Base-by-base conservation (phyloP, 1,140 invertebrate genomes). In the Leptoteleia sp. region DNA sequence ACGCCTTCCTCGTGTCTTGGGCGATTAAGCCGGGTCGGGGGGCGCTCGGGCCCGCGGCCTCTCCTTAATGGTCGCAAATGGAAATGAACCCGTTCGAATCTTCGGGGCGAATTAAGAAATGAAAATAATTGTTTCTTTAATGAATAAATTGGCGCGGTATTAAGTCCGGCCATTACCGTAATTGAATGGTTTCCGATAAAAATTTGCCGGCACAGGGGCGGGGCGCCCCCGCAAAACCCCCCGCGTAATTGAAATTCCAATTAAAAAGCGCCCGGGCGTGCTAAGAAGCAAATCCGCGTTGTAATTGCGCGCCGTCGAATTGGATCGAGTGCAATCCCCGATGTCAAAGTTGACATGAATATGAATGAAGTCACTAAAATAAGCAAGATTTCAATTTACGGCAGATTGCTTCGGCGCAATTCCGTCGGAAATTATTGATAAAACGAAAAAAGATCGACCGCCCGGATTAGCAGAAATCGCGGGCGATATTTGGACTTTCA, bases 401-500 rank as follows among this genome's bases (percentile, higher is more conserved):
- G 29, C 35, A 64, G 76, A 73, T 71, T 75, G 65, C 64, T 31
- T 61, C 15, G n/a, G n/a, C 22, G 22, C 22, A 3, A 72, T 62
- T 61, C 13, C 50, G 42, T 43, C 71, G 79, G 65, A 71, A 70
- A 81, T 81, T 71, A 72, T 81, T 81, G 75, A 71, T 59, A 72
- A 61, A 70, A 78, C 40, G 70, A 61, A 78, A 25, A 67, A 72
- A 79, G 57, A 76, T 64, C 55, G 22, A 59, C 16, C 38, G 45
- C 48, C 59, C 27, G 81, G 77, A 81, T 81, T 81, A 65, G 75
- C 65, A 43, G 42, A 45, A 52, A 55, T 76, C 80, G 77, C 38
- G 47, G 40, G 12, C 29, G 45, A 82, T 82, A 83, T 85, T 84
- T 83, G 77, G 81, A 83, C 79, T 85, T 85, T 85, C 83, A 83